phyloP scores from a whole-genome alignment of 2,888 invertebrate species.

The Andrena haemorrhoa region DNA sequence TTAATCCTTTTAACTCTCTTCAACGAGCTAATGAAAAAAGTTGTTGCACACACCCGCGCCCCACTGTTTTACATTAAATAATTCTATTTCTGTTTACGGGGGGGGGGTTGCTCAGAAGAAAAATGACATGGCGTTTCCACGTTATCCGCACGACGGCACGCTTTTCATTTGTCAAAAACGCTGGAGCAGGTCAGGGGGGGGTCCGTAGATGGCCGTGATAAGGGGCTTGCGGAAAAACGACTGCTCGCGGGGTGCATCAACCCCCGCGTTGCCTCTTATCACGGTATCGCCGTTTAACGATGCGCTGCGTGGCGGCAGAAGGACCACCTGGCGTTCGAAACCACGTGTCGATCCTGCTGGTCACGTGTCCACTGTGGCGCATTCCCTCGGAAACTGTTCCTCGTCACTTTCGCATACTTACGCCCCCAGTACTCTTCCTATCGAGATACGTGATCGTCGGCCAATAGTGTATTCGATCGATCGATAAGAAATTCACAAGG shows the following conservation, averaged over 20 bases:
- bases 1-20: not conserved
- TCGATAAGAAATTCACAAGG: not conserved
- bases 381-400: conserved; percentile 73
- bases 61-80: not conserved
- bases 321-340: conserved; percentile 78
- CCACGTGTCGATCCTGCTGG: conserved; percentile 80
- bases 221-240: conserved; percentile 68
- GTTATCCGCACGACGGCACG: conserved; percentile 18
- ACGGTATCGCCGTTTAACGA: conserved; percentile 79
- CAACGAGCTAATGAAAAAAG: not conserved
- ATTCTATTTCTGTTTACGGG: not conserved
- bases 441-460: not conserved
- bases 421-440: not conserved
- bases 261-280: conserved; percentile 73
- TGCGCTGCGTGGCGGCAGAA: conserved; percentile 74
- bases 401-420: conserved; percentile 57
- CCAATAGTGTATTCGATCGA: not conserved
- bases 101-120: not conserved
- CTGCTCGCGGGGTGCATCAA: conserved; percentile 61
- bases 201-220: conserved; percentile 58
- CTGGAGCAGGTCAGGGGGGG: conserved; percentile 42
- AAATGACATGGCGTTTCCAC: not conserved
- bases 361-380: conserved; percentile 79
- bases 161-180: conserved; percentile 56
- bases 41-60: not conserved